Percentiles rank a stretch among this genome's conserved stretches.
These are phyloP conservation scores for Rhopalosiphum nymphaeae DNA, from an alignment of 2,888 invertebrate species.

Conservation along the genomic window DNA sequence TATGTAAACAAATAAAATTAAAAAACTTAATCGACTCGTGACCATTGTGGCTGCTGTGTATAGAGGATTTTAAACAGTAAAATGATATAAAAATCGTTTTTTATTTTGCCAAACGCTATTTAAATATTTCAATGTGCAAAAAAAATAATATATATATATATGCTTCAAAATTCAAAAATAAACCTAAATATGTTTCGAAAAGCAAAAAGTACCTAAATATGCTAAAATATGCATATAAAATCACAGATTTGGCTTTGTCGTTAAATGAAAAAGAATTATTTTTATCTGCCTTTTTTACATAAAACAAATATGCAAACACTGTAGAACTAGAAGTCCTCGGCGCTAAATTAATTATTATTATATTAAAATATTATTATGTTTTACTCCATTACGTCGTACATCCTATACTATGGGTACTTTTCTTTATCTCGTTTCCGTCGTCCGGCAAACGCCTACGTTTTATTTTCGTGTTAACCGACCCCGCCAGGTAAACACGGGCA, in stretches of 20 bases:
- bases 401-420: background rate
- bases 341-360: background rate
- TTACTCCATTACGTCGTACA: background rate
- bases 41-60: background rate
- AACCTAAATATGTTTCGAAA: background rate
- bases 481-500: background rate
- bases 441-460: slow-evolving; percentile 4
- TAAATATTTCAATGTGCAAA: background rate
- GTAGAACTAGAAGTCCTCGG: background rate
- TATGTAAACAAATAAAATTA: background rate
- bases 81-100: background rate
- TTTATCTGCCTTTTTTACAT: background rate
- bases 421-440: background rate
- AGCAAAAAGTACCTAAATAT: background rate
- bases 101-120: background rate
- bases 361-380: background rate
- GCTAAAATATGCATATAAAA: background rate
- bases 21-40: background rate
- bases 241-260: background rate
- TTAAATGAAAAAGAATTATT: background rate
- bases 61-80: background rate
- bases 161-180: background rate
- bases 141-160: background rate
- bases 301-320: background rate
- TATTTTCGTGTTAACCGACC: slow-evolving; percentile 12